Evolutionary conservation across 2,797 vertebrate genomes (phyloP).

Genomic region (Pseudochirops cupreus): DNA sequence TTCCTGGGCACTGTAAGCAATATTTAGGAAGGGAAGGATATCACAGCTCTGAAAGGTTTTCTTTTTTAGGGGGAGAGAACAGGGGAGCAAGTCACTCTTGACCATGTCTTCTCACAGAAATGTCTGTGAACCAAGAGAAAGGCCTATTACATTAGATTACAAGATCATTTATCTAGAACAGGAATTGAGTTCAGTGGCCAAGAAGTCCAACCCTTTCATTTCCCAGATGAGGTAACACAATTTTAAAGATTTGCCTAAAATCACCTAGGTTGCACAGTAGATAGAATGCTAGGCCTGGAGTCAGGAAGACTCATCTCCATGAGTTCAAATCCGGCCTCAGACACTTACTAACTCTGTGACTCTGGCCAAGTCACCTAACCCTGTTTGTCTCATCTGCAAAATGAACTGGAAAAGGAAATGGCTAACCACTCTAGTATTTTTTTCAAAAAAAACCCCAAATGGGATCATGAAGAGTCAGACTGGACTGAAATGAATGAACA

Average conservation of each 20-base stretch:
- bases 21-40: background rate
- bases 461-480: background rate
- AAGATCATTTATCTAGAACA: background rate
- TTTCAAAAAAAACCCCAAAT: background rate
- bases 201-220: background rate
- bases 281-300: background rate
- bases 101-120: background rate
- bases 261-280: background rate
- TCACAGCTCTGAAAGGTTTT: background rate
- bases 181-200: background rate
- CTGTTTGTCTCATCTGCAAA: background rate
- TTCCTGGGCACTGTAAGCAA: constrained; percentile 13
- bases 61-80: background rate
- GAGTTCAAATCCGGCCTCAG: background rate
- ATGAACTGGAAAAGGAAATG: background rate
- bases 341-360: background rate
- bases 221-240: background rate
- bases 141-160: background rate
- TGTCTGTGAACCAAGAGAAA: constrained; percentile 2
- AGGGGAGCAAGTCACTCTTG: background rate
- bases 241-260: background rate
- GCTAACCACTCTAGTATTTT: background rate
- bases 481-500: background rate
- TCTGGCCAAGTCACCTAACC: background rate
- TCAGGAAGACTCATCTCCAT: background rate